Evolutionary conservation across 1,140 invertebrate species (phyloP), one percentile per base, ranked within the genome.

Genomic region (Zaprionus tsacasi): DNA sequence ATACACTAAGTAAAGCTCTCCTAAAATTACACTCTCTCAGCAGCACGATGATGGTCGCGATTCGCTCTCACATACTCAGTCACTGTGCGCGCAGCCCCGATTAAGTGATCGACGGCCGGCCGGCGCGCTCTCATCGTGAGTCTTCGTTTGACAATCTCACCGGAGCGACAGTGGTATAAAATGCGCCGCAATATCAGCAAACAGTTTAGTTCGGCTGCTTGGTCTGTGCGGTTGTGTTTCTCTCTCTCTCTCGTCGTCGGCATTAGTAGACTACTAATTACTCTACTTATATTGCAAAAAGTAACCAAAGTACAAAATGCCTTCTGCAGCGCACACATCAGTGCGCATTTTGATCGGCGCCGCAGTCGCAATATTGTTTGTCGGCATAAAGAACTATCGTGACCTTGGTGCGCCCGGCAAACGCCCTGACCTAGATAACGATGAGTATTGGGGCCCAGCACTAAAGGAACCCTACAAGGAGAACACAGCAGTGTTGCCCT

Each of bases 361-460:
- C n/a, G 7, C 90, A 25, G 43, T 77, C 36, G 35, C 81, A 10
- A 12, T 79, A 12, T 25, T 71, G 6, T 82, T 78, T 8, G 30
- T 91, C 0, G 69, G 75, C 13, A 82, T 74, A 15, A 86, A 91
- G 5, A 90, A 87, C 56, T 91, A 89, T 35, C 70, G 71, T 1
- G 82, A 91, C 11, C 40, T 91, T 2, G 27, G 73, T 2, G 61
- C 58, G 13, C 83, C 91, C 5, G 76, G 81, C 27, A 79, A 81
- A 55, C 60, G 70, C 5, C 91, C 91, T 11, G 70, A 91, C 56
- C 71, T 92, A 25, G 86, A 91, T 76, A 74, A 61, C 38, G 77
- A 81, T 17, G 87, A 73, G 59, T 92, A 86, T 59, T 92, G 91
- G 91, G 91, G 91, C 10, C 79, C 85, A 25, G 57, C 74, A 6